Conservation (phyloP, 2,888 invertebrate species). For the Patella pellucida region DNA sequence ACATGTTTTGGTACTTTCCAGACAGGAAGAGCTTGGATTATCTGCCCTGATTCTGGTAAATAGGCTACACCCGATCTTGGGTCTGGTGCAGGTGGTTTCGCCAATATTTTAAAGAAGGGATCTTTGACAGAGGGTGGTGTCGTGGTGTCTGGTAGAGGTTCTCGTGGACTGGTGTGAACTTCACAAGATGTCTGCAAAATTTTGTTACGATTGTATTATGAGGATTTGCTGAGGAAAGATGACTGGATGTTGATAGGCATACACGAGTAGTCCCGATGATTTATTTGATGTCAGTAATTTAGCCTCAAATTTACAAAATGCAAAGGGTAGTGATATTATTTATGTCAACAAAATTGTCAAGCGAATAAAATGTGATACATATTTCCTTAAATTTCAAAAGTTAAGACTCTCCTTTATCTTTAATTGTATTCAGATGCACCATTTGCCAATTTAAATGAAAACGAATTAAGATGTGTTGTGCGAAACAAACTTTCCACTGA, state of each 20-base stretch:
- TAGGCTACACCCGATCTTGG: constrained; percentile 38
- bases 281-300: no score
- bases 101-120: constrained; percentile 36
- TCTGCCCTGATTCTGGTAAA: constrained; percentile 65
- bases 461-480: no score
- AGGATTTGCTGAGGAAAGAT: neutral
- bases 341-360: no score
- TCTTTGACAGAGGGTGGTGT: constrained; percentile 30
- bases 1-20: constrained; percentile 66
- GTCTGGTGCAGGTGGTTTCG: constrained; percentile 41
- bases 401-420: no score
- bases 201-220: neutral
- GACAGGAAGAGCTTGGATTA: constrained; percentile 60
- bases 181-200: constrained; percentile 42
- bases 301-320: no score
- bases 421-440: no score
- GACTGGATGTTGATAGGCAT: neutral
- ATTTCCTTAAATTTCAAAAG: no score
- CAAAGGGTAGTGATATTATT: no score
- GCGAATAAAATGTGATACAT: no score
- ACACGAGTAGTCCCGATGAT: no score
- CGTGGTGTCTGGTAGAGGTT: constrained; percentile 36
- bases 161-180: constrained; percentile 47
- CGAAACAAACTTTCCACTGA: no score
- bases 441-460: no score